Base-by-base conservation (phyloP, 2,797 vertebrate genomes). In the Eidolon dupreanum region DNA sequence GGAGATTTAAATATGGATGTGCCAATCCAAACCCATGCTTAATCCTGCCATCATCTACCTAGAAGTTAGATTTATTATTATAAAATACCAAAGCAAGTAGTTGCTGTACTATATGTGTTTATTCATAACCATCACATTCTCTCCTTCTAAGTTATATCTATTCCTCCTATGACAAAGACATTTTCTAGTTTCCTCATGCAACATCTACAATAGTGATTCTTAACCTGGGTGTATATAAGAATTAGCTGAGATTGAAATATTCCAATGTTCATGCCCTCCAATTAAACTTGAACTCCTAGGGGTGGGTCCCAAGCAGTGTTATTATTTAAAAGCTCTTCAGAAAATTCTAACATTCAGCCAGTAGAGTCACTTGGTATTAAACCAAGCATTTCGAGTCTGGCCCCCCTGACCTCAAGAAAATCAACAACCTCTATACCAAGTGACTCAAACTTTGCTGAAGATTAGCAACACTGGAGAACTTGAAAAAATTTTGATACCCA, bases 61-160 rank as follows among this genome's bases (percentile, higher is more conserved):
- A 73, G 88, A 78, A 24, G 15, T 77, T 94, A 90, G 74, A 86
- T 87, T 74, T 89, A 12, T 91, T 95, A 83, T 71, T 88, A 91
- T 26, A 70, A 87, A 90, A 65, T 71, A 59, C 28, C 28, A 92
- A 89, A 90, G 53, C 49, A 83, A 85, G 12, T 38, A 95, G 49
- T 92, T 86, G 19, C 36, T 75, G 17, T 61, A 51, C 26, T 61
- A 59, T 38, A 33, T 68, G 17, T 28, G 1, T 82, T 0, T 71
- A 38, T 17, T 89, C 19, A 22, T 68, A 91, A 15, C 8, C 57
- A 24, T 74, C 7, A 17, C 55, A 53, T 46, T 73, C 71, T 73
- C 15, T 53, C 33, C 31, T 10, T 74, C 24, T 77, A 61, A 95
- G 24, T 5, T 89, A 71, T 59, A 19, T 73, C 57, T 78, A 4